phyloP scores from a whole-genome alignment of 2,797 vertebrate genomes.

The Poecilia velifera region DNA sequence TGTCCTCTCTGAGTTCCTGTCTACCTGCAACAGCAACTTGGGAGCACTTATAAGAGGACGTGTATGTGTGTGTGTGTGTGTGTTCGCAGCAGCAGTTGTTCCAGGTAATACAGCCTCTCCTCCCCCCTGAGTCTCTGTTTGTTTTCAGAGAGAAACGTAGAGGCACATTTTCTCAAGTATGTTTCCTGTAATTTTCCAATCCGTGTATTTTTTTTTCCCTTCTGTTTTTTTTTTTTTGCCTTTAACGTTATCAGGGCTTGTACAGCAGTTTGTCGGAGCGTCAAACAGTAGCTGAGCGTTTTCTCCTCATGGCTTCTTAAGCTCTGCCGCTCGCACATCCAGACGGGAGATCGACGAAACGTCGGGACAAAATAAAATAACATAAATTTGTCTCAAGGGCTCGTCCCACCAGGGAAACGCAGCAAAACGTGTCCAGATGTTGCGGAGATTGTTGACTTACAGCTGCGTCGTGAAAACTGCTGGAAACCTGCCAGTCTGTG shows the following conservation, averaged over 20 bases:
- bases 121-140: slow-evolving; percentile 8
- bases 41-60: slow-evolving; percentile 38
- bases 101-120: slow-evolving; percentile 48
- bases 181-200: slow-evolving; percentile 43
- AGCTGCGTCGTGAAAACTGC: not conserved
- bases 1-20: slow-evolving; percentile 58
- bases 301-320: slow-evolving; percentile 46
- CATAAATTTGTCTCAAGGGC: not conserved
- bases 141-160: slow-evolving; percentile 30
- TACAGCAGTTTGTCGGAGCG: slow-evolving; percentile 37
- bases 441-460: not conserved
- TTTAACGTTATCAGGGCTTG: slow-evolving; percentile 41
- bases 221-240: slow-evolving; percentile 48
- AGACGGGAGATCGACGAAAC: slow-evolving; percentile 2
- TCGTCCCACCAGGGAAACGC: slow-evolving; percentile 1
- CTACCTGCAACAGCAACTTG: slow-evolving; percentile 47
- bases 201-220: slow-evolving; percentile 42
- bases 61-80: slow-evolving; percentile 19
- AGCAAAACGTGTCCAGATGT: not conserved
- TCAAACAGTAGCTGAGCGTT: slow-evolving; percentile 36
- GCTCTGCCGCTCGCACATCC: slow-evolving; percentile 21
- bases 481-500: not conserved
- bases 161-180: slow-evolving; percentile 38
- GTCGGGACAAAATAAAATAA: not conserved
- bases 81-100: slow-evolving; percentile 48